Base-by-base conservation (phyloP, 2,797 vertebrate genomes). In the Protosalanx chinensis region DNA sequence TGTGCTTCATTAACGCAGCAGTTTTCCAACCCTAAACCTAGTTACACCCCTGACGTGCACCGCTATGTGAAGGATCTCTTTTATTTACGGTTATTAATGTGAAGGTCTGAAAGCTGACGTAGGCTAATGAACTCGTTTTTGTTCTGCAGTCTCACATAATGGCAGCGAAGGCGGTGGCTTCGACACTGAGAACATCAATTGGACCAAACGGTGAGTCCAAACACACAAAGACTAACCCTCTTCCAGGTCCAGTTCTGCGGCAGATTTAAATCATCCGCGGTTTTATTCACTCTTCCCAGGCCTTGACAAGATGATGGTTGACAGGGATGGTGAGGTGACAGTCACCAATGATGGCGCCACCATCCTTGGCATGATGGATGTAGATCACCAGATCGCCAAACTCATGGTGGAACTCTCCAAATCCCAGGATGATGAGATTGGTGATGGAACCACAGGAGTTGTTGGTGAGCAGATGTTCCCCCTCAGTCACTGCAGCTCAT, bases 391-490 rank as follows among this genome's bases (percentile, higher is more conserved):
- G 87, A 97, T 99, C 65, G 97, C 98, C 75, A 99, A 99, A 61
- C 93, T 99, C 3, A 98, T 99, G 98, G 98, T 99, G n/a, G 98
- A 99, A 72, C 90, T 99, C 59, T 95, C 98, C n/a, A 99, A 98
- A 79, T 99, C 98, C 68, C 98, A 99, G 78, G 98, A 99, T 87
- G 98, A 99, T 88, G 97, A 99, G 82, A 98, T 98, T 79, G 98
- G 98, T 37, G 98, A 99, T 88, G 98, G 98, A 77, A 99, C 98
- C 78, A 99, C 98, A 53, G 97, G 98, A 77, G 98, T 99, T 0
- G 98, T 99, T 82, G 98, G 98, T 99, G 93, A 82, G 94, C 30
- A 33, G 3, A 49, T 13, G 16, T 57, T 10, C 1, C 51, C 51
- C 20, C 30, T 30, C 51, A 27, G 53, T 32, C 16, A n/a, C 71